phyloP scores from a whole-genome alignment of 2,888 invertebrate genomes.

The Halictus quadricinctus region DNA sequence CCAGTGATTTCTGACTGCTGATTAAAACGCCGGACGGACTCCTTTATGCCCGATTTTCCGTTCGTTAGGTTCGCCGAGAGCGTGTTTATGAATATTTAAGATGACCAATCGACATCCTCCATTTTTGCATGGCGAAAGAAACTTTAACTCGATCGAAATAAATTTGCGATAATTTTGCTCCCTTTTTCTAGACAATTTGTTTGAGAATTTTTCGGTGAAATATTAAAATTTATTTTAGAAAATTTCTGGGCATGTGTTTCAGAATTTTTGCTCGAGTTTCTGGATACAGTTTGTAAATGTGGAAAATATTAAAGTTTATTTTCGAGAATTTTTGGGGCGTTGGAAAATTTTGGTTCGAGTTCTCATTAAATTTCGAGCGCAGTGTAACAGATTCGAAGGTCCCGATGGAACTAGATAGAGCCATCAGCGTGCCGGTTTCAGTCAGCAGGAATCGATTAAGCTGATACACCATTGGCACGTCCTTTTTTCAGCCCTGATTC shows the following conservation, averaged over 20 bases:
- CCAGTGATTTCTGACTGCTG: conserved; percentile 16
- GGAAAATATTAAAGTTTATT: no score
- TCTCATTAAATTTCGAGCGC: neutral
- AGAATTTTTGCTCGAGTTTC: no score
- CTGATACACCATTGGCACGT: conserved; percentile 58
- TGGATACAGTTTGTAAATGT: no score
- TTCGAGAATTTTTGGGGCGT: no score
- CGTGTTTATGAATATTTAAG: neutral
- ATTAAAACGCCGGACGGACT: neutral
- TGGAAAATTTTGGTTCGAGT: neutral
- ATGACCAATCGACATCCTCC: neutral
- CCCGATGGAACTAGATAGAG: conserved; percentile 49
- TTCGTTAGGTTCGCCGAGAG: neutral
- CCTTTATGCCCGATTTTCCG: neutral
- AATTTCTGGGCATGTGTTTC: no score
- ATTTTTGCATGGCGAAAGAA: neutral
- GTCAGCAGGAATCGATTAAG: conserved; percentile 55
- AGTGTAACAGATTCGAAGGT: neutral
- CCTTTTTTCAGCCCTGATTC: conserved; percentile 39
- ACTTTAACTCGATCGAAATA: neutral
- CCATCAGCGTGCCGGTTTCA: conserved; percentile 34
- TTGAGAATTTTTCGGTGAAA: no score
- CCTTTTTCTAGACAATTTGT: no score
- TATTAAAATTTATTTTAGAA: no score
- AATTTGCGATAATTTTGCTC: neutral